These are phyloP conservation scores for Zosterops borbonicus DNA, from an alignment of 2,113 vertebrate genomes.

Conservation along the genomic window DNA sequence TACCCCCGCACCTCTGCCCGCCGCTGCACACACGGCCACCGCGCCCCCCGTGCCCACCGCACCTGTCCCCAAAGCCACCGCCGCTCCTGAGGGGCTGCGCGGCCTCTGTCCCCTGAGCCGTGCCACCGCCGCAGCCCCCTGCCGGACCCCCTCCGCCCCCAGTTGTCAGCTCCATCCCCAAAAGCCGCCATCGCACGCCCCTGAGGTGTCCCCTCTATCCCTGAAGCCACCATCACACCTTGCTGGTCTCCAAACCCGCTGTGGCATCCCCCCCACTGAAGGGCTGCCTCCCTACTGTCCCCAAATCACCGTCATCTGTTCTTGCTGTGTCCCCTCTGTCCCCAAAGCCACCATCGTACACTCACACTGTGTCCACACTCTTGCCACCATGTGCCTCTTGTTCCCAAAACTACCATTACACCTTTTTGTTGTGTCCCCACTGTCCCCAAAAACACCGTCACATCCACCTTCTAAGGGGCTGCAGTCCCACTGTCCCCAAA, in stretches of 20 bases:
- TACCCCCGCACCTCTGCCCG: not conserved
- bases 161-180: not conserved
- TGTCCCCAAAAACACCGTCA: too few relatives aligned
- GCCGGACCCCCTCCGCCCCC: not conserved
- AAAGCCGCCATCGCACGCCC: not conserved
- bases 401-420: too few relatives aligned
- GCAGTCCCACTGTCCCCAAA: too few relatives aligned
- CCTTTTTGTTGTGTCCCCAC: too few relatives aligned
- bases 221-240: not conserved
- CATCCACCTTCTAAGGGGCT: too few relatives aligned
- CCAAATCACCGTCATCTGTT: not conserved
- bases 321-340: not conserved
- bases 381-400: too few relatives aligned
- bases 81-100: not conserved
- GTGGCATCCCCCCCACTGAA: too few relatives aligned
- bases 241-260: too few relatives aligned
- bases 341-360: not conserved
- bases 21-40: not conserved
- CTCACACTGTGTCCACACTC: too few relatives aligned
- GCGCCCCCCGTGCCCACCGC: too few relatives aligned
- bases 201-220: fast-evolving
- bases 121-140: not conserved
- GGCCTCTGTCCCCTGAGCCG: not conserved
- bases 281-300: not conserved
- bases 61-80: not conserved